These are phyloP conservation scores for Eurytoma californica DNA, from an alignment of 2,888 invertebrate species.

Conservation along the genomic window DNA sequence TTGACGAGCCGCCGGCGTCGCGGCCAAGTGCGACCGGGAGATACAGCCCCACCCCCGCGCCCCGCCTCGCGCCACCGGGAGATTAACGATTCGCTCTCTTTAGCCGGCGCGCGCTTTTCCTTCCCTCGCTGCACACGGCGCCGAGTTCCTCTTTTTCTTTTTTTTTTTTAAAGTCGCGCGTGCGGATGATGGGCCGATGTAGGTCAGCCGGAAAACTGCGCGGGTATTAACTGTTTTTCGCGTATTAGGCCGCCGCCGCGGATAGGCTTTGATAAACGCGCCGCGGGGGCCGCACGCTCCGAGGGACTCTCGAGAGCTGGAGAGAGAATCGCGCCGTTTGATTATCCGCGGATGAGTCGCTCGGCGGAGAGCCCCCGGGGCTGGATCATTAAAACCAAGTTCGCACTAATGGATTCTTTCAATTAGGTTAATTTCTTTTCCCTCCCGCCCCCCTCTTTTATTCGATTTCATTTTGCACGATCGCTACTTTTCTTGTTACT, in stretches of 20 bases:
- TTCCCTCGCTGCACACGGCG: not conserved
- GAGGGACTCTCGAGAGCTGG: no score
- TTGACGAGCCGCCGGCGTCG: constrained; percentile 29
- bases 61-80: not conserved
- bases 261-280: not conserved
- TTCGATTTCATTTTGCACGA: no score
- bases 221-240: constrained; percentile 14
- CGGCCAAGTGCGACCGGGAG: constrained; percentile 42
- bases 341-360: no score
- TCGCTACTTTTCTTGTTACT: no score
- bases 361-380: no score
- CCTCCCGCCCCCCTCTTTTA: no score
- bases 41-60: not conserved
- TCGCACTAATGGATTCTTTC: constrained; percentile 48
- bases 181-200: not conserved
- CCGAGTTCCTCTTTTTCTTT: not conserved
- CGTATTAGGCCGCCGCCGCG: not conserved
- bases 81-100: constrained; percentile 26
- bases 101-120: not conserved
- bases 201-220: constrained; percentile 17
- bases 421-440: constrained; percentile 2
- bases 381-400: constrained; percentile 19
- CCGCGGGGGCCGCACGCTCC: no score
- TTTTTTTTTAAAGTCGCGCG: not conserved
- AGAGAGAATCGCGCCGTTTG: no score